These are phyloP conservation scores for Nemurella pictetii DNA, from an alignment of 2,888 invertebrate genomes.

Conservation along the genomic window DNA sequence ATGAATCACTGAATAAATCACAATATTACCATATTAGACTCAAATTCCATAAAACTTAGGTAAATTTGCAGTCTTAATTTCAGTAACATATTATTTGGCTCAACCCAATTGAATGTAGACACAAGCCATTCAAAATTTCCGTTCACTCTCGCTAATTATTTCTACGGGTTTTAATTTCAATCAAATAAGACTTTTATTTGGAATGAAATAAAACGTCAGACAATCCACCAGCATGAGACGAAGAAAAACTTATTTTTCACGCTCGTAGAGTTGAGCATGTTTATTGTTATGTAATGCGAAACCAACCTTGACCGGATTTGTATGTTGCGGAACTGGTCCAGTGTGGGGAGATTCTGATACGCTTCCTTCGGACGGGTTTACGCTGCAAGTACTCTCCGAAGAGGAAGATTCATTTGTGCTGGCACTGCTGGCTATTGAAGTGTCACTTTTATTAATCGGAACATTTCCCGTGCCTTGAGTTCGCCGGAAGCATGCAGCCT, in stretches of 20 bases:
- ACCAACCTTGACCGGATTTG: constrained; percentile 25
- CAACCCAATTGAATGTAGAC: not conserved
- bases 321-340: constrained; percentile 12
- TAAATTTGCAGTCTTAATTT: not conserved
- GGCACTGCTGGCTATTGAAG: not conserved
- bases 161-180: not conserved
- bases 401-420: not conserved
- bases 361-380: not conserved
- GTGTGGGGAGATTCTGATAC: not conserved
- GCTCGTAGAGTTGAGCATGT: not conserved
- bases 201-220: not conserved
- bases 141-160: too few species aligned
- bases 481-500: not conserved
- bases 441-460: not conserved
- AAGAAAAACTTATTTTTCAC: not conserved
- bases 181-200: not conserved
- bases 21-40: not conserved
- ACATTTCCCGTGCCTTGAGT: not conserved
- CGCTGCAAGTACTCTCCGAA: not conserved
- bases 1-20: not conserved
- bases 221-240: not conserved
- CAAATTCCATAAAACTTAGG: not conserved
- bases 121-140: too few species aligned
- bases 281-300: not conserved
- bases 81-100: not conserved